phyloP scores from a whole-genome alignment of 2,888 invertebrate species.

The Eupithecia insigniata region DNA sequence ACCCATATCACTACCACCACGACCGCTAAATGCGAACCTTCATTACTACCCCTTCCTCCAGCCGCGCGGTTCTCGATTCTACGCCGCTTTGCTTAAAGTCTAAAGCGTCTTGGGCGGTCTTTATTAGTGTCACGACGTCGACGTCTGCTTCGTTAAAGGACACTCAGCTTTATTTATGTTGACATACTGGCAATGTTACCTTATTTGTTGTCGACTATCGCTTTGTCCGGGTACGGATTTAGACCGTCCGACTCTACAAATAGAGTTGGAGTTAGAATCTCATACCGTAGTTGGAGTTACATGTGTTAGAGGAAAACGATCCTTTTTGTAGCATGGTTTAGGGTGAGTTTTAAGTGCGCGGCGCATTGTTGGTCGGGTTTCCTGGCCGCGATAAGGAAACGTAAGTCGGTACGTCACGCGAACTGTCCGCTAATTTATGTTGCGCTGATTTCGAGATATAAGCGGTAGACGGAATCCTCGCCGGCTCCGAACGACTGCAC shows the following conservation, averaged over 20 bases:
- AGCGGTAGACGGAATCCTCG: slow-evolving; percentile 66
- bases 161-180: slow-evolving; percentile 83
- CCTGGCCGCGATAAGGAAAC: slow-evolving; percentile 80
- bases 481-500: slow-evolving; percentile 41
- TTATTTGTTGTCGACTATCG: slow-evolving; percentile 71
- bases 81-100: slow-evolving; percentile 63
- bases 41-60: slow-evolving; percentile 68
- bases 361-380: slow-evolving; percentile 68
- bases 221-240: slow-evolving; percentile 53
- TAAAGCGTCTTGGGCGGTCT: slow-evolving; percentile 61
- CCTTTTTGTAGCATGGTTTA: slow-evolving; percentile 61
- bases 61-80: slow-evolving; percentile 58
- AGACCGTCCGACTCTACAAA: slow-evolving; percentile 57
- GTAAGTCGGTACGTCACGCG: slow-evolving; percentile 82
- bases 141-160: slow-evolving; percentile 83
- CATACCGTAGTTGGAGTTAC: slow-evolving; percentile 45
- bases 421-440: slow-evolving; percentile 83
- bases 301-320: slow-evolving; percentile 59
- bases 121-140: slow-evolving; percentile 77
- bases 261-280: slow-evolving; percentile 65
- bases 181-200: slow-evolving; percentile 81
- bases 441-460: slow-evolving; percentile 80
- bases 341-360: slow-evolving; percentile 58
- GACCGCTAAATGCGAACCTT: slow-evolving; percentile 79
- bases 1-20: slow-evolving; percentile 81